Conservation (phyloP, 2,113 vertebrate species). For the Nothoprocta pentlandii region DNA sequence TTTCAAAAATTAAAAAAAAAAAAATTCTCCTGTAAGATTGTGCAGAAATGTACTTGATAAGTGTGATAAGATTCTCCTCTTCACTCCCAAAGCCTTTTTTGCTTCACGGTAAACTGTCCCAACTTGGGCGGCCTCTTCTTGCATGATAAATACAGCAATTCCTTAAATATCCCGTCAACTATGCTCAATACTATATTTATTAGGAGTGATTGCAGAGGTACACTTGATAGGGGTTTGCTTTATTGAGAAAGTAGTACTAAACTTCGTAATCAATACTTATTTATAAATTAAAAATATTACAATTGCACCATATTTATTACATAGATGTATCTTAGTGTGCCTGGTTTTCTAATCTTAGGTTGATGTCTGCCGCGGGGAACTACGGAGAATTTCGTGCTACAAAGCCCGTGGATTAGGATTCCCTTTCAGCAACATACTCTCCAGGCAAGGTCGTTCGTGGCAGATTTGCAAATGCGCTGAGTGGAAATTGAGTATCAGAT, state of each 20-base stretch:
- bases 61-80: neutral
- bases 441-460: neutral
- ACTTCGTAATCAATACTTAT: neutral
- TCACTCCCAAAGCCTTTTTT: neutral
- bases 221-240: too few relatives aligned
- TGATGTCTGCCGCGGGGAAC: neutral
- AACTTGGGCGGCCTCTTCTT: neutral
- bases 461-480: neutral
- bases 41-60: neutral
- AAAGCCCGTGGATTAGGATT: neutral
- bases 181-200: accelerated
- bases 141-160: accelerated
- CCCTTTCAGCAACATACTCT: neutral
- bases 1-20: neutral
- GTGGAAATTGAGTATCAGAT: neutral
- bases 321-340: neutral
- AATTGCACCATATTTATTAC: neutral
- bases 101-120: neutral
- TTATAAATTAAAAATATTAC: neutral
- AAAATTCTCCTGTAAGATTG: neutral
- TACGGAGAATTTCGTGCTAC: accelerated
- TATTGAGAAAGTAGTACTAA: neutral
- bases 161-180: neutral
- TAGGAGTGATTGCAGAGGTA: too few relatives aligned
- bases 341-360: neutral